Percentiles rank a stretch among this genome's conserved stretches.
phyloP scores from a whole-genome alignment of 1,140 invertebrate genomes.

The Solenopsis invicta region DNA sequence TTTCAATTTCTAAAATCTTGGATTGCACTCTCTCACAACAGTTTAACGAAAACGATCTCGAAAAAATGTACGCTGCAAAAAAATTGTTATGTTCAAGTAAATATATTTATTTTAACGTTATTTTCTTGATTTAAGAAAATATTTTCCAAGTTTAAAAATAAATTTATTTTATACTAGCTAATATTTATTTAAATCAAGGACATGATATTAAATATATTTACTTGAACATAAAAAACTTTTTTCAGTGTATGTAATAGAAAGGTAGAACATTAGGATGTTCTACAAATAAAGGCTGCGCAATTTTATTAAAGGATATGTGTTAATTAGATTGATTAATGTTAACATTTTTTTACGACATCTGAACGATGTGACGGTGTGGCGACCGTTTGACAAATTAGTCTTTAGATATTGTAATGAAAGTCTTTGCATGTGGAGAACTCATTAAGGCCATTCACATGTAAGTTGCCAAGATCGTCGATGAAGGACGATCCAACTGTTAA shows the following conservation, averaged over 20 bases:
- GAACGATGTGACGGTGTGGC: conserved; percentile 20
- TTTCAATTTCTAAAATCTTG: conserved; percentile 14
- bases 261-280: conserved; percentile 1
- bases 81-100: too few species aligned
- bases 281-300: background rate
- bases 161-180: too few species aligned
- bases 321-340: conserved; percentile 37
- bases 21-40: background rate
- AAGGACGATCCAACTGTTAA: conserved; percentile 76
- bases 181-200: too few species aligned
- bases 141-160: too few species aligned
- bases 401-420: conserved; percentile 54
- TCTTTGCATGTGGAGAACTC: conserved; percentile 25
- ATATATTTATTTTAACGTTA: too few species aligned
- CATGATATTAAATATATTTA: too few species aligned
- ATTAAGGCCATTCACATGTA: conserved; percentile 44
- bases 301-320: conserved; percentile 10
- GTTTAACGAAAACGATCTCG: background rate
- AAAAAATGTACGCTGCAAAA: background rate
- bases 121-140: too few species aligned
- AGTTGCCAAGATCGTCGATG: conserved; percentile 73
- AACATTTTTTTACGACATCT: conserved; percentile 11
- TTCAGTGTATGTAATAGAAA: background rate
- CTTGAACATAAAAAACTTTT: too few species aligned
- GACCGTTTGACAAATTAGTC: conserved; percentile 53